These are phyloP conservation scores for Eospalax fontanierii DNA, from an alignment of 2,797 vertebrate genomes.

Conservation along the genomic window DNA sequence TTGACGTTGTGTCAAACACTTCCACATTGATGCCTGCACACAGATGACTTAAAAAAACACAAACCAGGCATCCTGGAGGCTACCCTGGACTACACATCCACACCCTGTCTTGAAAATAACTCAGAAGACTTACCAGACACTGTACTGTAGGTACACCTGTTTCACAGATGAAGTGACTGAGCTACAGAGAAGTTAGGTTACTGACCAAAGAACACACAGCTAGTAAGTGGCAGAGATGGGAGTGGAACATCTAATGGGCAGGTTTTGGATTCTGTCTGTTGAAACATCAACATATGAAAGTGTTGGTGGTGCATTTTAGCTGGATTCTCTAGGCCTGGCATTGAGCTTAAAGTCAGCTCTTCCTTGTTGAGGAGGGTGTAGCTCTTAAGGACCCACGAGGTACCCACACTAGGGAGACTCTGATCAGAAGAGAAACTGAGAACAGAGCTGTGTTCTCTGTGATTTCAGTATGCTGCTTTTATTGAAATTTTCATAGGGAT, in stretches of 20 bases:
- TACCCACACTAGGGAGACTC: not conserved
- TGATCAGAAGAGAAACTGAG: conserved; percentile 16
- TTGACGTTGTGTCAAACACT: not conserved
- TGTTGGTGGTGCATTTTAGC: not conserved
- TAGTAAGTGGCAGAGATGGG: conserved; percentile 14
- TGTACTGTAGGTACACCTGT: not conserved
- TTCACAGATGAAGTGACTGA: conserved; percentile 32
- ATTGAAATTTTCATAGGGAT: conserved; percentile 57
- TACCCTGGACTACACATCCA: not conserved
- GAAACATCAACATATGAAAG: not conserved
- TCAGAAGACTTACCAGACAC: not conserved
- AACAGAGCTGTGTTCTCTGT: conserved; percentile 9
- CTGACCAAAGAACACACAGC: not conserved
- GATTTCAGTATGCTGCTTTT: conserved; percentile 11
- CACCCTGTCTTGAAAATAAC: not conserved
- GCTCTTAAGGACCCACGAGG: not conserved
- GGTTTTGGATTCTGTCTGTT: conserved; percentile 38
- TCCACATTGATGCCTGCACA: not conserved
- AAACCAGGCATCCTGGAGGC: not conserved
- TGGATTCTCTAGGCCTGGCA: not conserved
- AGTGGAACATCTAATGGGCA: not conserved
- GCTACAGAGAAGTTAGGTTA: conserved; percentile 22
- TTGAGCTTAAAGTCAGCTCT: not conserved
- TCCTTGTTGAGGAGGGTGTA: not conserved
- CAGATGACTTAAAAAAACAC: not conserved